phyloP scores from a whole-genome alignment of 1,140 invertebrate species.

The Drosophila quadrilineata region DNA sequence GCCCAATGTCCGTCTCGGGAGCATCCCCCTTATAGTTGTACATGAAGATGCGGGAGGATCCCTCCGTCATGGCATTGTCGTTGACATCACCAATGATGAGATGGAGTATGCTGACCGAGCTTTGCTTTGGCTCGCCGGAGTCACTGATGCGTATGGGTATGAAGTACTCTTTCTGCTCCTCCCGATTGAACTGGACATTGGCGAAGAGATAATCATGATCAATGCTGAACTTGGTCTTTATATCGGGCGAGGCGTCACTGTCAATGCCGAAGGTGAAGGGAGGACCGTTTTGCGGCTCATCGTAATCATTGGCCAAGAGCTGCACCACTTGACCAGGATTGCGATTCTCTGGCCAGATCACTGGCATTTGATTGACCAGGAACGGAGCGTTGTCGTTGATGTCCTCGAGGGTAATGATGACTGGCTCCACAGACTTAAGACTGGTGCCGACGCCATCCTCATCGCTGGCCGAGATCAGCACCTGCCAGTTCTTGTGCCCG shows the following conservation, averaged over 20 bases:
- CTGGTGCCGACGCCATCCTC: slow-evolving; percentile 87
- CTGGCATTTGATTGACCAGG: slow-evolving; percentile 89
- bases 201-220: slow-evolving; percentile 84
- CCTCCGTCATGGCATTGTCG: slow-evolving; percentile 92
- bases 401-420: slow-evolving; percentile 89
- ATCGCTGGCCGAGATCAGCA: slow-evolving; percentile 91
- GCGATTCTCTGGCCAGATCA: slow-evolving; percentile 92
- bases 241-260: slow-evolving; percentile 85
- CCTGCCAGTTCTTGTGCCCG: slow-evolving; percentile 91
- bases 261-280: slow-evolving; percentile 90
- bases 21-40: slow-evolving; percentile 93
- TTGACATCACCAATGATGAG: slow-evolving; percentile 95
- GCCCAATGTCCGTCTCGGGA: slow-evolving; percentile 90
- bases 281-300: slow-evolving; percentile 90
- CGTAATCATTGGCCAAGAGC: slow-evolving; percentile 89
- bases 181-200: slow-evolving; percentile 91
- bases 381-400: slow-evolving; percentile 96
- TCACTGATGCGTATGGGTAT: slow-evolving; percentile 94
- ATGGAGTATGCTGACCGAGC: slow-evolving; percentile 88
- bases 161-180: slow-evolving; percentile 92
- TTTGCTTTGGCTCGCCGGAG: slow-evolving; percentile 87
- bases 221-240: slow-evolving; percentile 88
- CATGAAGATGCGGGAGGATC: slow-evolving; percentile 93
- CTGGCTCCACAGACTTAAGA: slow-evolving; percentile 85
- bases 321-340: slow-evolving; percentile 86